Percentiles rank a stretch among this genome's conserved stretches.
Evolutionary conservation across 2,888 invertebrate genomes (phyloP).

Genomic region (Athrips mouffetella): DNA sequence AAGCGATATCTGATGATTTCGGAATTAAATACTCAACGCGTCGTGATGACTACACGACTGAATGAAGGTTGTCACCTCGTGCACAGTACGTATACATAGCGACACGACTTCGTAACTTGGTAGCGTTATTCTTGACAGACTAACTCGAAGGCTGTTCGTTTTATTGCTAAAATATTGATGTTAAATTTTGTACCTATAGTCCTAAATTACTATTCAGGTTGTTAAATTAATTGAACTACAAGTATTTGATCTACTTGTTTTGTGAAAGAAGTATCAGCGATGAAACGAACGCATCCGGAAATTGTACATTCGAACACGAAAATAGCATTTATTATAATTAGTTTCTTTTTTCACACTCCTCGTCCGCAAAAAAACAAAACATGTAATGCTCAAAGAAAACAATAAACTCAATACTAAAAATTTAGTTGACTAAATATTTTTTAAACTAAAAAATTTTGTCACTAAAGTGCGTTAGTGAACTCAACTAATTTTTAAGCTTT

Average conservation of each 20-base stretch:
- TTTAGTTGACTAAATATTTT: background rate
- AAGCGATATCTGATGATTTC: constrained; percentile 23
- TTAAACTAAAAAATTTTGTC: background rate
- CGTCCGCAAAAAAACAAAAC: constrained; percentile 1
- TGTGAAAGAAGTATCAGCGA: background rate
- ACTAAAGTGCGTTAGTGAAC: constrained; percentile 8
- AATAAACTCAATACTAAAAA: constrained; percentile 31
- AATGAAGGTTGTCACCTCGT: background rate
- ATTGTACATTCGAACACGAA: constrained; percentile 16
- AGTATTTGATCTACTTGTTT: no score
- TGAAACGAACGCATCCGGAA: background rate
- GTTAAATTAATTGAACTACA: no score
- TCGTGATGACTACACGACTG: constrained; percentile 41
- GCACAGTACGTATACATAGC: constrained; percentile 8
- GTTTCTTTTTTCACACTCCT: constrained; percentile 18
- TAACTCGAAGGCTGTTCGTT: background rate
- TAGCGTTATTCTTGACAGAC: constrained; percentile 4
- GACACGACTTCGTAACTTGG: constrained; percentile 6
- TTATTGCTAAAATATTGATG: background rate
- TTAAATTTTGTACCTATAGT: background rate
- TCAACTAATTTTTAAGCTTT: constrained; percentile 36
- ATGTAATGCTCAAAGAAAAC: constrained; percentile 33
- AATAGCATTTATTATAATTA: constrained; percentile 29
- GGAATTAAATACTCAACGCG: constrained; percentile 61
- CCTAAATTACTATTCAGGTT: background rate